Conservation (phyloP, 1,140 invertebrate species). For the Oppia nitens region DNA sequence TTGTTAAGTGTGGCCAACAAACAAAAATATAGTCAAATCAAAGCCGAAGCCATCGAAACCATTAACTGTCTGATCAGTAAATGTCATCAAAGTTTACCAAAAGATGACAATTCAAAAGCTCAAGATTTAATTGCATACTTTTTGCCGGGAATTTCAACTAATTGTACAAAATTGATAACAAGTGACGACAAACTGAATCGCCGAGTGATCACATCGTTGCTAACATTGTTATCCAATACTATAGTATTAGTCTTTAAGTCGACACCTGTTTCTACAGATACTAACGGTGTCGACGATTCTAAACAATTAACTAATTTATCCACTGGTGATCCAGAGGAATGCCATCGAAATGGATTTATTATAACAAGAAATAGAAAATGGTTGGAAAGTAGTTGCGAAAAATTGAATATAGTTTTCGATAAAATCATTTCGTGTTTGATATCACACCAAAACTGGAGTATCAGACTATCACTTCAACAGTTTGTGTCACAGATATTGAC, state of each 20-base stretch:
- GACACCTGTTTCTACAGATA: neutral
- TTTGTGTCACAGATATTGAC: neutral
- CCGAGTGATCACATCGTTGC: neutral
- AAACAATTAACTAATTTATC: no score
- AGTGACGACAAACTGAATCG: neutral
- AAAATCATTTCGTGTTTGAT: neutral
- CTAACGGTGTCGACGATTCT: neutral
- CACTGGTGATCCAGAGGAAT: neutral
- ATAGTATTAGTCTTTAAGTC: neutral
- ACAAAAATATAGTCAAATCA: neutral
- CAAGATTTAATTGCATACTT: neutral
- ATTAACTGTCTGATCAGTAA: neutral
- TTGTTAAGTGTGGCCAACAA: neutral
- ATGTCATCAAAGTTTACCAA: neutral
- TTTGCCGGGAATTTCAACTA: neutral
- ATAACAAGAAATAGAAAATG: neutral
- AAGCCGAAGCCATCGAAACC: neutral
- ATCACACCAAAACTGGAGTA: neutral
- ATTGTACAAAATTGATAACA: neutral
- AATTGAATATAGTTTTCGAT: neutral
- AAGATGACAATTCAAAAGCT: neutral
- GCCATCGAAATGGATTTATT: neutral
- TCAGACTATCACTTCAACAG: neutral
- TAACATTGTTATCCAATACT: neutral
- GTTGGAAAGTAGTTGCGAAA: neutral